phyloP scores from a whole-genome alignment of 2,113 vertebrate species.

The Anthoscopus minutus region DNA sequence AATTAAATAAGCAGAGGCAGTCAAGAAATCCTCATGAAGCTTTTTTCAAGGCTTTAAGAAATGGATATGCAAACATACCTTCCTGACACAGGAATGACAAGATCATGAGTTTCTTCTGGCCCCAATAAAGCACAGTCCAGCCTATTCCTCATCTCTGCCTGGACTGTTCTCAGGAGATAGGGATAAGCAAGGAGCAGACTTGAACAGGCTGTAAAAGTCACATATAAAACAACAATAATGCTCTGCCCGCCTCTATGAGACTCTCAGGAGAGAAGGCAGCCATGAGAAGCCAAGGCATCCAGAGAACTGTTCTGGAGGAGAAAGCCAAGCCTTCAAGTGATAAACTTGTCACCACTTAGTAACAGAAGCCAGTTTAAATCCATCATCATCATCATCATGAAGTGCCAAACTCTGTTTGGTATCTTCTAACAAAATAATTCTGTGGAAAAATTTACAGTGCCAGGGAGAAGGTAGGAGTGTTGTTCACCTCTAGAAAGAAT shows the following conservation, averaged over 20 bases:
- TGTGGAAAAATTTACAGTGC: neutral
- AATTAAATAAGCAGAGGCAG: neutral
- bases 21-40: neutral
- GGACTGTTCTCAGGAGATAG: neutral
- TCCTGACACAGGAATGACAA: neutral
- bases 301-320: neutral
- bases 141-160: neutral
- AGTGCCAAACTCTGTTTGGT: neutral
- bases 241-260: neutral
- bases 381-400: neutral
- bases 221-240: neutral
- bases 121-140: neutral
- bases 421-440: neutral
- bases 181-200: neutral
- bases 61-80: neutral
- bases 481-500: neutral
- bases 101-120: neutral
- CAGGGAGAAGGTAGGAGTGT: neutral
- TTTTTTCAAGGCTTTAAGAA: neutral
- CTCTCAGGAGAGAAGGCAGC: neutral
- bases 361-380: neutral
- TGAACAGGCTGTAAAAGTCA: neutral
- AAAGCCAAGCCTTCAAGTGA: neutral
- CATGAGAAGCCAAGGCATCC: neutral
- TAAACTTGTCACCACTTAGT: neutral